A percentile compares a stretch with the other conserved stretches of the same genome.
phyloP scores from a whole-genome alignment of 2,113 vertebrate species.

The Peromyscus maniculatus region DNA sequence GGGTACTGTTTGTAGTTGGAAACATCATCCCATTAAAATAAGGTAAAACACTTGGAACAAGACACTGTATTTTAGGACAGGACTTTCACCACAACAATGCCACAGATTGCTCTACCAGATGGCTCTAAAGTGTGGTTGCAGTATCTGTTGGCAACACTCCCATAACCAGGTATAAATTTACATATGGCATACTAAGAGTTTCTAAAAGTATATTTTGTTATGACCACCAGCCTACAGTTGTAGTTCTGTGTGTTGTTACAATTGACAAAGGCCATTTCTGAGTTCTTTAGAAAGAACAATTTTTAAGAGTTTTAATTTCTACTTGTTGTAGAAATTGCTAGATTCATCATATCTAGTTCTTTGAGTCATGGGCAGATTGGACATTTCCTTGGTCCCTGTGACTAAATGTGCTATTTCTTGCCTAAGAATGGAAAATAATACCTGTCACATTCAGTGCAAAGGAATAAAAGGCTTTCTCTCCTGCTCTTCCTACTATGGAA shows the following conservation, averaged over 20 bases:
- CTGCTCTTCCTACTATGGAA: background rate
- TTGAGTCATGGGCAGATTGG: background rate
- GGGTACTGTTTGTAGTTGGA: background rate
- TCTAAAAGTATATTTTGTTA: background rate
- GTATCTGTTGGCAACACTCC: background rate
- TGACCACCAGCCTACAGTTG: background rate
- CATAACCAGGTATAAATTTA: background rate
- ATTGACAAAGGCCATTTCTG: background rate
- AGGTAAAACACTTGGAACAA: background rate
- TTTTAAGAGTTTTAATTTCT: background rate
- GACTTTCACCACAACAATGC: background rate
- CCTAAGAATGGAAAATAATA: background rate
- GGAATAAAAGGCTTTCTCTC: background rate
- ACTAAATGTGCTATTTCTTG: background rate
- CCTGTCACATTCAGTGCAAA: background rate
- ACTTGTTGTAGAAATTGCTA: background rate
- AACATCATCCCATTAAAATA: background rate
- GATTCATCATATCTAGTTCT: background rate
- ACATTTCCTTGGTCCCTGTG: background rate
- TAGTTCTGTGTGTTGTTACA: background rate
- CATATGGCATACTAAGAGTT: background rate
- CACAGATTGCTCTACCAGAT: background rate
- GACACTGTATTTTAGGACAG: background rate
- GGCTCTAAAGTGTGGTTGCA: background rate
- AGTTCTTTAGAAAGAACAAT: background rate